phyloP scores from a whole-genome alignment of 2,113 vertebrate genomes.

The Cichladusa arquata region DNA sequence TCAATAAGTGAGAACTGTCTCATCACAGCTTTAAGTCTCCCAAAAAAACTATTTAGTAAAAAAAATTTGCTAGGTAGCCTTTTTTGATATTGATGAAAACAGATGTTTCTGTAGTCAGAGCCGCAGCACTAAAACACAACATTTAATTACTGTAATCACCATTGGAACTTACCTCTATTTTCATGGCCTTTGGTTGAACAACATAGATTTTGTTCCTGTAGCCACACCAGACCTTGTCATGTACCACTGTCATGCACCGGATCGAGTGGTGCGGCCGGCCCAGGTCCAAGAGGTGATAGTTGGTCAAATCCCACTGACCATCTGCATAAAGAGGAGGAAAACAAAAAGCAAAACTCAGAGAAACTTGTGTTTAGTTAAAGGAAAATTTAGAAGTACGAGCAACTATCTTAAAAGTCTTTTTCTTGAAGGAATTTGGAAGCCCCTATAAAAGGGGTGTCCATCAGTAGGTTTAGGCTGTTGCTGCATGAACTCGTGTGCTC shows the following conservation, averaged over 20 bases:
- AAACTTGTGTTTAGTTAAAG: neutral
- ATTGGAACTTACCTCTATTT: conserved; percentile 85
- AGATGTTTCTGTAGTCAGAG: neutral
- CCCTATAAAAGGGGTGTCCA: no score
- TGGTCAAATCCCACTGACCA: conserved; percentile 97
- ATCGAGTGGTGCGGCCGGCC: conserved; percentile 92
- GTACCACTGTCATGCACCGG: conserved; percentile 96
- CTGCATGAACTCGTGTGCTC: no score
- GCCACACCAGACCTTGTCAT: conserved; percentile 98
- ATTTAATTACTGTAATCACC: neutral
- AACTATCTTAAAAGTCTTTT: neutral
- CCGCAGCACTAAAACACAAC: neutral
- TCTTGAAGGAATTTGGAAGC: neutral
- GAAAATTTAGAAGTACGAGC: neutral
- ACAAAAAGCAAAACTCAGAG: neutral
- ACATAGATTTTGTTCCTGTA: conserved; percentile 97
- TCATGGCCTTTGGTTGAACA: conserved; percentile 97
- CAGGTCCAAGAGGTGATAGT: conserved; percentile 94
- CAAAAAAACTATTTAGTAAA: neutral
- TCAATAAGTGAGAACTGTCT: neutral
- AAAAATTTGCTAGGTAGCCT: neutral
- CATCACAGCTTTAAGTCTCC: neutral
- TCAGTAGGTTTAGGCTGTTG: no score
- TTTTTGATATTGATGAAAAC: neutral
- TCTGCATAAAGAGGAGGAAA: conserved; percentile 75